A percentile compares a stretch with the other conserved stretches of the same genome.
phyloP scores from a whole-genome alignment of 2,797 vertebrate species.

The Muscicapa comitata region DNA sequence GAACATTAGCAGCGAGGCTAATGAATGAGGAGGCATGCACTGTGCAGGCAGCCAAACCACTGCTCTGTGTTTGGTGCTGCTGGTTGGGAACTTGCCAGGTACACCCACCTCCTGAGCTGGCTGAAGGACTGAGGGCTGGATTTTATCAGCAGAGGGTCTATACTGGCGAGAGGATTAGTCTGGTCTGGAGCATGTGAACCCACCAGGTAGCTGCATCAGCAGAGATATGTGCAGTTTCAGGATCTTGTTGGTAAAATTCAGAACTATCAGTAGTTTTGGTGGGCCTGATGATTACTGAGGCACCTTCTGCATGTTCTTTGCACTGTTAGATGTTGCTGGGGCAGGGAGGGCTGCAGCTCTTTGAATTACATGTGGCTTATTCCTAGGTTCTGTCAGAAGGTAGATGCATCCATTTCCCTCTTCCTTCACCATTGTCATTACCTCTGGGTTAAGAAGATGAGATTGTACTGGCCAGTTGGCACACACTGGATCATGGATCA shows the following conservation, averaged over 20 bases:
- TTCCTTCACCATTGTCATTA: background rate
- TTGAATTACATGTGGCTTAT: background rate
- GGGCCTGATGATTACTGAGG: background rate
- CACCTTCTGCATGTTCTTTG: fast-evolving
- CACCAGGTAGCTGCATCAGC: background rate
- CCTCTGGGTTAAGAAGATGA: background rate
- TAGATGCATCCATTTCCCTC: background rate
- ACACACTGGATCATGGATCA: background rate
- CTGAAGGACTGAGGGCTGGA: background rate
- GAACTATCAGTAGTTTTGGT: background rate
- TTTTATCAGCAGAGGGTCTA: background rate
- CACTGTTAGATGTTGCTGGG: background rate
- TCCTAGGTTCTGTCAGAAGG: background rate
- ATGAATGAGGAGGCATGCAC: background rate
- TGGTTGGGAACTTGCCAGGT: background rate
- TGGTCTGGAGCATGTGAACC: background rate
- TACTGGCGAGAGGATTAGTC: background rate
- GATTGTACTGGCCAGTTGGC: background rate
- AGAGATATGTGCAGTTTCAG: background rate
- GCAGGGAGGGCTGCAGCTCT: background rate
- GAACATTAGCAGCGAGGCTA: background rate
- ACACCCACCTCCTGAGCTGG: background rate
- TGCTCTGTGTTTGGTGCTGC: background rate
- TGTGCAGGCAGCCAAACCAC: background rate
- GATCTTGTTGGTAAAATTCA: background rate